These are phyloP conservation scores for Notarius quadriscutis DNA, from an alignment of 2,113 vertebrate species.

Conservation along the genomic window DNA sequence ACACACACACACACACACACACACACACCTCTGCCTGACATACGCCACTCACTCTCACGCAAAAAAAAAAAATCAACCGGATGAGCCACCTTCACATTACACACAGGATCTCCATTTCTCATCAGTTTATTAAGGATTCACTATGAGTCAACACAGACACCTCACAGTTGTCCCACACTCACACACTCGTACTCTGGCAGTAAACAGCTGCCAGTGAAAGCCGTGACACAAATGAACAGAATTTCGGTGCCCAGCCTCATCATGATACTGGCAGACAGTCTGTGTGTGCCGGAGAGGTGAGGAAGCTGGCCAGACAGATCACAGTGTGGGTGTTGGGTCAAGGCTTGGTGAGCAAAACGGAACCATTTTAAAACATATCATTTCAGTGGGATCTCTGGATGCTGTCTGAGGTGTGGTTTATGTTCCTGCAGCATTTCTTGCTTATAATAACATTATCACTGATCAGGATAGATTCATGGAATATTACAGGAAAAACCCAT, in stretches of 20 bases:
- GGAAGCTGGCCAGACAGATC: neutral
- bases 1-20: neutral
- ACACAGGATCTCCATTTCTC: slow-evolving; percentile 16
- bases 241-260: neutral
- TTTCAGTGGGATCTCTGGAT: neutral
- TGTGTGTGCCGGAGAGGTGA: neutral
- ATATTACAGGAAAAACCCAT: neutral
- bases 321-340: neutral
- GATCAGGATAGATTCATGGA: neutral
- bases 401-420: neutral
- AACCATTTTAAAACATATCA: neutral
- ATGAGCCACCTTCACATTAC: neutral
- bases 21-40: neutral
- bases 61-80: neutral
- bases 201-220: slow-evolving; percentile 47
- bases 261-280: slow-evolving; percentile 19
- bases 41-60: neutral
- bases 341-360: neutral
- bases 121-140: slow-evolving; percentile 27
- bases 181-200: slow-evolving; percentile 6
- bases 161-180: slow-evolving; percentile 27
- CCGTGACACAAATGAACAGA: slow-evolving; percentile 31
- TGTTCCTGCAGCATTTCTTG: neutral
- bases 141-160: slow-evolving; percentile 34
- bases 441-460: neutral